These are phyloP conservation scores for Myotis yumanensis DNA, from an alignment of 2,113 vertebrate genomes.

Conservation along the genomic window DNA sequence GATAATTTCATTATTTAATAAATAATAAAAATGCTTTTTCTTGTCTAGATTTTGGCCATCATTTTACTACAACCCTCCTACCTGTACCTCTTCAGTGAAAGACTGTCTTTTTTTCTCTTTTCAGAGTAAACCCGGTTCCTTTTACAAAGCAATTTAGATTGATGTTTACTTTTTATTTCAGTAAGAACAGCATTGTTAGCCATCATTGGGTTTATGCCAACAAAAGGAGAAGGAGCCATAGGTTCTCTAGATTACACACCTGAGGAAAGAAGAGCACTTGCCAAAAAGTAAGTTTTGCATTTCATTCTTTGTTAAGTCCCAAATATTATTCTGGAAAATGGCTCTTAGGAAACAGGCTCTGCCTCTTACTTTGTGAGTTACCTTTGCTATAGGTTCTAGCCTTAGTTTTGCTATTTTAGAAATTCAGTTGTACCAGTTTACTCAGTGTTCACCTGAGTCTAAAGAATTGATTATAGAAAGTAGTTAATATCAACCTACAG, in stretches of 20 bases:
- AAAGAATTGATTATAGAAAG: constrained; percentile 32
- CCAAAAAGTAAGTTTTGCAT: constrained; percentile 93
- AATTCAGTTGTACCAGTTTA: constrained; percentile 31
- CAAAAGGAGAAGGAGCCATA: constrained; percentile 98
- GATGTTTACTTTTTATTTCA: constrained; percentile 82
- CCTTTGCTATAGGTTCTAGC: background rate
- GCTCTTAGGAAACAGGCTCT: background rate
- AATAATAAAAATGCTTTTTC: constrained; percentile 20
- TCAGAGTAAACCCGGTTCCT: background rate
- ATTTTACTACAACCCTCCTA: background rate
- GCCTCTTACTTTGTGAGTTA: background rate
- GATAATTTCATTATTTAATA: constrained; percentile 35
- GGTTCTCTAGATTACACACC: constrained; percentile 98
- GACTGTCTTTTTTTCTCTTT: background rate
- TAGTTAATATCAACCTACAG: background rate
- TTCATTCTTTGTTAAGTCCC: background rate
- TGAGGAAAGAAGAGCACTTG: constrained; percentile 95
- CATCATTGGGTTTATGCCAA: constrained; percentile 99
- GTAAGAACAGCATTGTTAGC: constrained; percentile 97
- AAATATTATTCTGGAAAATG: background rate
- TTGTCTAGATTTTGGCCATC: background rate
- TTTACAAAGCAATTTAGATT: constrained; percentile 48
- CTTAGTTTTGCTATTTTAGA: constrained; percentile 12
- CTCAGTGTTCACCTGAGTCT: background rate
- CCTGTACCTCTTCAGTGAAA: background rate